Percentiles rank a stretch among this genome's conserved stretches.
These are phyloP conservation scores for Acrobasis suavella DNA, from an alignment of 2,888 invertebrate species.

Conservation along the genomic window DNA sequence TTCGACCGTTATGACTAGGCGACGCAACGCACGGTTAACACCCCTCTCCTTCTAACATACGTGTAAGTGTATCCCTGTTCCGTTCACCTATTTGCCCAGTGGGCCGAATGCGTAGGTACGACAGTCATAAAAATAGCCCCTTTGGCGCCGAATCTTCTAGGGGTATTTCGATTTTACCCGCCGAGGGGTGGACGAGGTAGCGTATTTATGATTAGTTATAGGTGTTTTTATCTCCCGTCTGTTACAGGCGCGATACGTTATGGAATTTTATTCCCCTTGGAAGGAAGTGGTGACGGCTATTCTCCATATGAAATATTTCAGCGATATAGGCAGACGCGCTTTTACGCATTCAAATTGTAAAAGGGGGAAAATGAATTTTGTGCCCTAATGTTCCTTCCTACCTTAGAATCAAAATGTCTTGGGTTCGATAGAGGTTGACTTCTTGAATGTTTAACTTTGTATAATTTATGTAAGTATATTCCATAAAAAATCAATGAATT, in stretches of 20 bases:
- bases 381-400: no score
- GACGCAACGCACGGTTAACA: constrained; percentile 74
- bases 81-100: constrained; percentile 77
- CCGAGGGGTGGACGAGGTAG: constrained; percentile 58
- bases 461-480: no score
- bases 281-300: constrained; percentile 2
- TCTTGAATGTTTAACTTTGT: no score
- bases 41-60: constrained; percentile 72
- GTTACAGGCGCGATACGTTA: constrained; percentile 29
- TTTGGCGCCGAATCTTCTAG: constrained; percentile 80
- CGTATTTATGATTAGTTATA: constrained; percentile 59
- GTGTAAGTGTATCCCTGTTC: constrained; percentile 63
- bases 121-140: constrained; percentile 82
- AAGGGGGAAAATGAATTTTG: no score
- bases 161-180: constrained; percentile 77
- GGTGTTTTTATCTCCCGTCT: constrained; percentile 45
- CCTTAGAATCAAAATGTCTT: no score
- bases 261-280: constrained; percentile 25
- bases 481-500: no score
- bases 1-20: constrained; percentile 82
- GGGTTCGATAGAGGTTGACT: no score
- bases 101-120: constrained; percentile 78
- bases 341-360: no score
- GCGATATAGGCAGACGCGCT: neutral
- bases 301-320: neutral